Percentiles rank a stretch among this genome's conserved stretches.
phyloP scores from a whole-genome alignment of 2,888 invertebrate species.

The Oscheius sp. region DNA sequence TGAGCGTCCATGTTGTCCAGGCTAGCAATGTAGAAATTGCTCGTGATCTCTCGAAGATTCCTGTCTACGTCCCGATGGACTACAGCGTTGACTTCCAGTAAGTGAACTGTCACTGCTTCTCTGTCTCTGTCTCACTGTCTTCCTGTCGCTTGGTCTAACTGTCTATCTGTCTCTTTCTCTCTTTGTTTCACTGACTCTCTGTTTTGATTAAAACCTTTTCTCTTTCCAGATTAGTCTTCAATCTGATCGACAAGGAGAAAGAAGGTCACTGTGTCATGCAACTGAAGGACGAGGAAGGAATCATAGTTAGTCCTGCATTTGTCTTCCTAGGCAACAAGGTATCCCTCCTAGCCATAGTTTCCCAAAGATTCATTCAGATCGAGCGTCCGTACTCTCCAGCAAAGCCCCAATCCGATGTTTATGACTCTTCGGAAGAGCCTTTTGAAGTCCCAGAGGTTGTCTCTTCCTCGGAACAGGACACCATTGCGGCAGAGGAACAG shows the following conservation, averaged over 20 bases:
- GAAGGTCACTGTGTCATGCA: conserved; percentile 25
- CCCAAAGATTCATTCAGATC: background rate
- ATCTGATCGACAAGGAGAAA: conserved; percentile 11
- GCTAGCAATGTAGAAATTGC: conserved; percentile 5
- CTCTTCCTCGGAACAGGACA: no score
- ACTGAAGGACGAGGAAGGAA: conserved; percentile 17
- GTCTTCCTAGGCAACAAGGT: conserved; percentile 21
- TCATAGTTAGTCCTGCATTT: conserved; percentile 12
- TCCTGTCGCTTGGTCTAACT: no score
- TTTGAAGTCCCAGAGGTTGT: no score
- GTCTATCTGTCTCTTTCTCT: no score
- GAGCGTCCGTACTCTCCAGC: no score
- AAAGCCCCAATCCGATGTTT: no score
- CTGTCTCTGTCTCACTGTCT: no score
- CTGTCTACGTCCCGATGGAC: conserved; percentile 15
- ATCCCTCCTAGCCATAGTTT: no score
- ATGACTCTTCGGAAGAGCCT: no score
- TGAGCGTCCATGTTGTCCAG: conserved; percentile 1
- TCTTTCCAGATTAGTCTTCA: conserved; percentile 9
- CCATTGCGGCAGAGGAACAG: no score
- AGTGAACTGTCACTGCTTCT: background rate
- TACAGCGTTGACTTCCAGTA: conserved; percentile 28
- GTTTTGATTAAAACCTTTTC: no score
- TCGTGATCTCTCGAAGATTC: conserved; percentile 25
- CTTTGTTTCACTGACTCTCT: no score